Percentiles rank a stretch among this genome's conserved stretches.
Evolutionary conservation across 2,888 invertebrate species (phyloP).

Genomic region (Limnephilus rhombicus): DNA sequence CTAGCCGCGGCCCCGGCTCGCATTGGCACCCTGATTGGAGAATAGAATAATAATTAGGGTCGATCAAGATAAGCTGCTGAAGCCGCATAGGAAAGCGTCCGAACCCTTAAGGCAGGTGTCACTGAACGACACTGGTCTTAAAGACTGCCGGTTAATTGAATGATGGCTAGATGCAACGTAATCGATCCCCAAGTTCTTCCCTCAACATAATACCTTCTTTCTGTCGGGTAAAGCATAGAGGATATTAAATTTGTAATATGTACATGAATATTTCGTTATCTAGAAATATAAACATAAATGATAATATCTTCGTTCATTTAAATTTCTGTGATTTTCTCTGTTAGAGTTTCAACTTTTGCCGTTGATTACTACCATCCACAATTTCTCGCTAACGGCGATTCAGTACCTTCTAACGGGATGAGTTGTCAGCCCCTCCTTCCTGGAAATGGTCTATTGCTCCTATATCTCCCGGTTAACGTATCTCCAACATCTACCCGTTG

Average conservation of each 20-base stretch:
- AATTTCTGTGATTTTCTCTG: background rate
- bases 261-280: background rate
- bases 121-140: too few relatives aligned
- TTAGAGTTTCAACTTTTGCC: background rate
- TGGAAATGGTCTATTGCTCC: background rate
- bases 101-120: background rate
- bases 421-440: constrained; percentile 27
- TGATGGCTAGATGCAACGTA: background rate
- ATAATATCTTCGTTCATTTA: background rate
- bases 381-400: constrained; percentile 18
- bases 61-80: background rate
- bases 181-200: background rate
- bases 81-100: background rate
- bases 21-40: background rate
- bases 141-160: too few relatives aligned
- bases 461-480: background rate
- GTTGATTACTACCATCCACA: background rate
- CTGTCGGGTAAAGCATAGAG: too few relatives aligned
- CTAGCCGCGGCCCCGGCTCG: background rate
- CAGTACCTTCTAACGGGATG: constrained; percentile 17
- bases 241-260: background rate
- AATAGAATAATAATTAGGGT: background rate
- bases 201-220: background rate
- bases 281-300: background rate
- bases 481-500: constrained; percentile 26